These are phyloP conservation scores for Danaus melanippus DNA, from an alignment of 1,140 invertebrate genomes.

Conservation along the genomic window DNA sequence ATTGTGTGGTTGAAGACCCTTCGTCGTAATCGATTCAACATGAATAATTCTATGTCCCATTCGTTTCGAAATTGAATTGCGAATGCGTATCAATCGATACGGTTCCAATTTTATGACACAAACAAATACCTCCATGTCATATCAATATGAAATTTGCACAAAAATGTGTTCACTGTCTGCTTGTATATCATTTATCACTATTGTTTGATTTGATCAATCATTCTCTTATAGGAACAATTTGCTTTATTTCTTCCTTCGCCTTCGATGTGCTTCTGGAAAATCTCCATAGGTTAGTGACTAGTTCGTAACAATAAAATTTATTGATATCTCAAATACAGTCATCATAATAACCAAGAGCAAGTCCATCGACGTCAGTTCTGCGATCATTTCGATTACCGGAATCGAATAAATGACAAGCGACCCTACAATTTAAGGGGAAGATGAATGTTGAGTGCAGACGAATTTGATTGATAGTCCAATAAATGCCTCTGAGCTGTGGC, in stretches of 20 bases:
- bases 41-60: constrained; percentile 32
- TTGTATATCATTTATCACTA: constrained; percentile 1
- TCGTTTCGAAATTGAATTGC: constrained; percentile 29
- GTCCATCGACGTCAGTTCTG: constrained; percentile 14
- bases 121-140: constrained; percentile 20
- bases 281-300: too few species aligned
- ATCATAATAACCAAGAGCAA: too few species aligned
- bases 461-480: constrained; percentile 57
- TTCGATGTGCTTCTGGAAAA: too few species aligned
- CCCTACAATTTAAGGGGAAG: constrained; percentile 33
- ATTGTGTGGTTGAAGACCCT: constrained; percentile 26
- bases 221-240: too few species aligned
- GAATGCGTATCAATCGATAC: constrained; percentile 22
- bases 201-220: neutral
- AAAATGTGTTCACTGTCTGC: constrained; percentile 13
- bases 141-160: constrained; percentile 19
- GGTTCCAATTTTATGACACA: constrained; percentile 24
- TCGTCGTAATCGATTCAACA: constrained; percentile 27
- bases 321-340: too few species aligned
- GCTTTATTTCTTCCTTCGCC: too few species aligned
- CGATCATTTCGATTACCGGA: constrained; percentile 23
- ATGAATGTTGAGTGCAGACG: constrained; percentile 37
- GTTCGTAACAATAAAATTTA: neutral
- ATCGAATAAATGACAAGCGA: constrained; percentile 19
- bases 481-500: constrained; percentile 42